phyloP scores from a whole-genome alignment of 2,888 invertebrate genomes.

The Aporophyla lueneburgensis region DNA sequence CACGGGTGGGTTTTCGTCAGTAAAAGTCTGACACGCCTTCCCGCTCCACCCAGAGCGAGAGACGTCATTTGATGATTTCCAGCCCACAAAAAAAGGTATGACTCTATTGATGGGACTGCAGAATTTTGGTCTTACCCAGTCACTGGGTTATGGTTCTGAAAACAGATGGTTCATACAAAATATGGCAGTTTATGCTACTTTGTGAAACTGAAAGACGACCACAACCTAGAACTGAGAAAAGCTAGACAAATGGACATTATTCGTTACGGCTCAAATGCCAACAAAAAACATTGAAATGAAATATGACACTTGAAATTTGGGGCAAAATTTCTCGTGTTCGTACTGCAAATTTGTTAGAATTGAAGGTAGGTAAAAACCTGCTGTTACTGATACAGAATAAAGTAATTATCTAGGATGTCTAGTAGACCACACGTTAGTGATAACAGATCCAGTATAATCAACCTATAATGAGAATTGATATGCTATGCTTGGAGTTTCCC shows the following conservation, averaged over 20 bases:
- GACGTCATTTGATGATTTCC: no score
- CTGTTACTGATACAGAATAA: not conserved
- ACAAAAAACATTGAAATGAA: conserved; percentile 12
- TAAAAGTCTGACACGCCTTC: no score
- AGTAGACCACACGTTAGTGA: not conserved
- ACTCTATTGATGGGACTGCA: not conserved
- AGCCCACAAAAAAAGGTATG: no score
- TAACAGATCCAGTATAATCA: not conserved
- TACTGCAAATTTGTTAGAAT: not conserved
- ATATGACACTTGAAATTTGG: not conserved
- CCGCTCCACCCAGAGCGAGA: no score
- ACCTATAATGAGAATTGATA: no score
- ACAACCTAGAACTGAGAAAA: not conserved
- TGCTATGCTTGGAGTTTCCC: no score
- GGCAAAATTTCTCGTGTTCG: not conserved
- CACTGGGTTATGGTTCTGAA: not conserved
- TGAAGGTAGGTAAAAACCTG: not conserved
- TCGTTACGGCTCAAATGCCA: not conserved
- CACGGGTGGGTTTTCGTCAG: no score
- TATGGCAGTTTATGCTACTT: not conserved
- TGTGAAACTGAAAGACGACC: not conserved
- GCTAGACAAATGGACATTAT: conserved; percentile 22
- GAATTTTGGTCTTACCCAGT: not conserved
- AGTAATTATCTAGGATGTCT: no score
- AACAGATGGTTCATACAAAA: not conserved